Evolutionary conservation across 2,888 invertebrate species (phyloP).

Genomic region (Macaria liturata): DNA sequence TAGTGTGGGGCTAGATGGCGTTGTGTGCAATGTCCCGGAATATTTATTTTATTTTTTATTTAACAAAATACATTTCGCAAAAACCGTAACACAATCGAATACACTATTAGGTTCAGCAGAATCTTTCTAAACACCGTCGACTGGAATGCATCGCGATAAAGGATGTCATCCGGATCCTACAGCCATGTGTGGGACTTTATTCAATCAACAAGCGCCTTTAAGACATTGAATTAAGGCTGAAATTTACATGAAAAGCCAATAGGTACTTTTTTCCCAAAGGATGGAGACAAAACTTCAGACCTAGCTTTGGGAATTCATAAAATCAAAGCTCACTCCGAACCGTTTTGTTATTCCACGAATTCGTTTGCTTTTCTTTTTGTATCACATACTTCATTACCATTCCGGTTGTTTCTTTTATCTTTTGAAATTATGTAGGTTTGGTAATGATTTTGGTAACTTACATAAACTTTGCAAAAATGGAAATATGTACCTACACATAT

Average conservation of each 20-base stretch:
- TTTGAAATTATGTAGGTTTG: background rate
- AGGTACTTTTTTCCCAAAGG: conserved; percentile 60
- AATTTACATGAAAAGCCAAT: conserved; percentile 34
- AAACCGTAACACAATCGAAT: conserved; percentile 6
- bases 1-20: too few species aligned
- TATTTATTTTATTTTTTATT: background rate
- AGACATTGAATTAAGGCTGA: conserved; percentile 47
- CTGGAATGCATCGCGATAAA: conserved; percentile 80
- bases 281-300: conserved; percentile 70
- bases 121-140: conserved; percentile 65
- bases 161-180: conserved; percentile 79
- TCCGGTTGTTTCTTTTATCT: conserved; percentile 10
- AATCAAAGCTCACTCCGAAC: conserved; percentile 61
- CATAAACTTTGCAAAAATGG: too few species aligned
- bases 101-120: conserved; percentile 49
- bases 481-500: too few species aligned
- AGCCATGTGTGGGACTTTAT: conserved; percentile 46
- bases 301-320: conserved; percentile 81
- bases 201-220: conserved; percentile 50
- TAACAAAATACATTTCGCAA: background rate
- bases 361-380: conserved; percentile 48
- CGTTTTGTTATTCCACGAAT: conserved; percentile 68
- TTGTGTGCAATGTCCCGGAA: too few species aligned
- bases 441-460: too few species aligned
- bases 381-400: conserved; percentile 23